Conservation (phyloP, 2,113 vertebrate species). For the Proterorhinus semilunaris region DNA sequence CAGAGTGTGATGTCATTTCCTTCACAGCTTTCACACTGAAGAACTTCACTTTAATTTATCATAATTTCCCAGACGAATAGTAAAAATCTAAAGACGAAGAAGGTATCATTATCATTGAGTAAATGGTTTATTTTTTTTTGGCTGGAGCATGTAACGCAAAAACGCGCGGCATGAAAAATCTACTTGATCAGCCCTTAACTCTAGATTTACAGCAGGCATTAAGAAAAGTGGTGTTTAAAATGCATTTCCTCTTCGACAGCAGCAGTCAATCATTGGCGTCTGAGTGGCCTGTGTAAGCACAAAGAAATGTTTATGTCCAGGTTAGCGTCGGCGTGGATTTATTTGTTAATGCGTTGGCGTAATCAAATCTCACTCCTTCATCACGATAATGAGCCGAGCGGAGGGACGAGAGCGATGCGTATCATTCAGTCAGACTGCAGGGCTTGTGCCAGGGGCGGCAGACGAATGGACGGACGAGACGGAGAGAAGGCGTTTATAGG, state of each 20-base stretch:
- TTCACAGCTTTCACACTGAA: no score
- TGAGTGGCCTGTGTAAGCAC: slow-evolving; percentile 17
- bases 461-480: neutral
- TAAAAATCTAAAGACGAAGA: no score
- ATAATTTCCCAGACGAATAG: no score
- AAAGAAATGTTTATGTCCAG: slow-evolving; percentile 30
- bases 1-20: no score
- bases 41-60: no score
- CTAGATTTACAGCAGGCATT: neutral
- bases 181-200: neutral
- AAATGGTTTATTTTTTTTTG: no score
- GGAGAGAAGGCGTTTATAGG: no score
- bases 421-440: slow-evolving; percentile 56
- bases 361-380: slow-evolving; percentile 61
- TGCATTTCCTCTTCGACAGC: neutral
- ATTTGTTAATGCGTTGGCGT: slow-evolving; percentile 51
- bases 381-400: slow-evolving; percentile 63
- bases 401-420: slow-evolving; percentile 34
- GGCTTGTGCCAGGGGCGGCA: slow-evolving; percentile 16
- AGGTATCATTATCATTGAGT: no score
- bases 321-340: slow-evolving; percentile 43
- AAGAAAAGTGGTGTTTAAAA: neutral
- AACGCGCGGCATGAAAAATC: neutral
- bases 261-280: slow-evolving; percentile 5
- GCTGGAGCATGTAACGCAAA: neutral